Evolutionary conservation across 2,797 vertebrate species (phyloP).

Genomic region (Pampus argenteus): DNA sequence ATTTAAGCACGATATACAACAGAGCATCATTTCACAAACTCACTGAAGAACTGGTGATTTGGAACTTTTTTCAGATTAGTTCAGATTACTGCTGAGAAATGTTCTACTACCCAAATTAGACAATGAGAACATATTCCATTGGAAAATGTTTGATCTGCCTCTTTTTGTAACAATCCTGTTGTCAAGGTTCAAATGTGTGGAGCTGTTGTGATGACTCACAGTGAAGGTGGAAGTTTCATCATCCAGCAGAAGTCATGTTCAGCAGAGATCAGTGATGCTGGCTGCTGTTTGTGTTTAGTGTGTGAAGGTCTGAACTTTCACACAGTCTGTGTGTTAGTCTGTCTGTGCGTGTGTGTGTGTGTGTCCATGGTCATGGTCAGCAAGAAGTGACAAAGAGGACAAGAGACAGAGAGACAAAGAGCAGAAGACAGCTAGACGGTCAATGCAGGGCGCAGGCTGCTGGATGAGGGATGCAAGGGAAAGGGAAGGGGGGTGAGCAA

Average conservation of each 20-base stretch:
- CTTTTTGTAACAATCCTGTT: neutral
- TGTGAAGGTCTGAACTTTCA: slow-evolving; percentile 33
- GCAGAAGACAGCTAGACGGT: slow-evolving; percentile 7
- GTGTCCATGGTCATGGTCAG: slow-evolving; percentile 46
- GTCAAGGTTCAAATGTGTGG: neutral
- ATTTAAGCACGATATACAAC: neutral
- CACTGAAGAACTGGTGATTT: too few species aligned
- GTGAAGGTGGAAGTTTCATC: neutral
- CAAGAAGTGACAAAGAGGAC: slow-evolving; percentile 56
- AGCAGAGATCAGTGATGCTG: neutral
- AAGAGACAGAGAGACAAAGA: slow-evolving; percentile 37
- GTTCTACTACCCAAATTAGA: neutral
- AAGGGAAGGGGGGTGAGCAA: slow-evolving; percentile 32
- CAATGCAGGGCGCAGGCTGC: slow-evolving; percentile 36
- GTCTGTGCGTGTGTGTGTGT: neutral
- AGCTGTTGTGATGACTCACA: neutral
- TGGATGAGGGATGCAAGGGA: slow-evolving; percentile 21
- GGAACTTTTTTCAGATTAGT: too few species aligned
- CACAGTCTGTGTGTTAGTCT: slow-evolving; percentile 8
- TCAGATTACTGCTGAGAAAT: too few species aligned
- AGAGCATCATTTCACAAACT: neutral
- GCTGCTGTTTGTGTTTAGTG: slow-evolving; percentile 2
- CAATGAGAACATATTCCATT: neutral
- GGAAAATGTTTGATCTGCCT: neutral
- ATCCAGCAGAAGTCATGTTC: slow-evolving; percentile 24